Conservation (phyloP, 92 coral and sea anemone species). For the Palythoa heliodiscus region DNA sequence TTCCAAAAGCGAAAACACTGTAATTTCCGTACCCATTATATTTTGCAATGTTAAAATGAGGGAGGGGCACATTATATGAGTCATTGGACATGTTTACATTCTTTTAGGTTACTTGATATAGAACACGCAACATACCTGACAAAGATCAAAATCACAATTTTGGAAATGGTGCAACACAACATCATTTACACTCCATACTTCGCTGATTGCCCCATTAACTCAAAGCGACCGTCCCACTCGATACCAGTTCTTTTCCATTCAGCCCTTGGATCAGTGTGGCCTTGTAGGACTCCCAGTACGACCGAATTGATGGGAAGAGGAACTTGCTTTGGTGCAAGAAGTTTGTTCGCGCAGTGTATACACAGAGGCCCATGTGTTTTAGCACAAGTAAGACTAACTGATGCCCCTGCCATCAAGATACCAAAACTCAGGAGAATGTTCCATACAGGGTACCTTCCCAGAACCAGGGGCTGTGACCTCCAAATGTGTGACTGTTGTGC, state of each 20-base stretch:
- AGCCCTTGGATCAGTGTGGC: background rate
- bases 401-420: slow-evolving; percentile 19
- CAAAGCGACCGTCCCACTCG: background rate
- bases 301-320: slow-evolving; percentile 21
- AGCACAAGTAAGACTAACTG: background rate
- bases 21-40: background rate
- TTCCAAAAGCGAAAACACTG: background rate
- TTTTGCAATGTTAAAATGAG: background rate
- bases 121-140: slow-evolving; percentile 7
- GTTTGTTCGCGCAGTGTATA: slow-evolving; percentile 3
- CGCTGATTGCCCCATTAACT: background rate
- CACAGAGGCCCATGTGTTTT: slow-evolving; percentile 7
- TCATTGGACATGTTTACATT: background rate
- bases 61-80: background rate
- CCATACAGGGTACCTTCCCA: slow-evolving; percentile 17
- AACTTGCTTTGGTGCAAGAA: slow-evolving; percentile 29
- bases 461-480: slow-evolving; percentile 7
- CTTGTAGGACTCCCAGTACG: slow-evolving; percentile 30
- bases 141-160: slow-evolving; percentile 4
- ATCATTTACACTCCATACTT: background rate
- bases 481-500: slow-evolving; percentile 20
- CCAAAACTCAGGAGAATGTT: slow-evolving; percentile 21
- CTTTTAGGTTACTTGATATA: background rate
- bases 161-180: slow-evolving; percentile 8
- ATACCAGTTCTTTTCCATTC: background rate